Evolutionary conservation across 2,113 vertebrate genomes (phyloP).

Genomic region (Pristiophorus japonicus): DNA sequence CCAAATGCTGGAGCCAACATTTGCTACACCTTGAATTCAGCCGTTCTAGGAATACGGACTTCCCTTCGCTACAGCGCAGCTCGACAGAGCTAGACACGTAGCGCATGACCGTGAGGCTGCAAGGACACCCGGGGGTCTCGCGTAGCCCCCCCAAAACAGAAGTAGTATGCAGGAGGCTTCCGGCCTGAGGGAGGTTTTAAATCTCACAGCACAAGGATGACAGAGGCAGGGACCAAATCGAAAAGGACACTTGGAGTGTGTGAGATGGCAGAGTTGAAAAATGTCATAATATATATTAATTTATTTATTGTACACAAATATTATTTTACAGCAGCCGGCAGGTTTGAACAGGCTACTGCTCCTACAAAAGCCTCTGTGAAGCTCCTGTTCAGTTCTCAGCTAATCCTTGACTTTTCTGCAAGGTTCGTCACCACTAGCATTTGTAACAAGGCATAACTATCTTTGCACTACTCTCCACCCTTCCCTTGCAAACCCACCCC

Average conservation of each 20-base stretch:
- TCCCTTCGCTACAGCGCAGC: neutral
- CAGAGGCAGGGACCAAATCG: neutral
- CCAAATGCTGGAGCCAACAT: neutral
- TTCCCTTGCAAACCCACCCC: neutral
- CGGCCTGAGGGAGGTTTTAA: neutral
- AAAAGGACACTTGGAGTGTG: neutral
- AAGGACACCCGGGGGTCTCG: neutral
- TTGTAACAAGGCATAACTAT: neutral
- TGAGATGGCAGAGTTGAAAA: neutral
- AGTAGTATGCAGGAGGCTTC: neutral
- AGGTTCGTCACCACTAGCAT: neutral
- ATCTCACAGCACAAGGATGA: neutral
- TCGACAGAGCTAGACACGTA: neutral
- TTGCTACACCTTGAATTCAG: neutral
- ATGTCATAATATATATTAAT: neutral
- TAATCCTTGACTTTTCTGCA: neutral
- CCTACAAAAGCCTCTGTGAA: no score
- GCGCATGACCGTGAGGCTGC: neutral
- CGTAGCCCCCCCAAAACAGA: neutral
- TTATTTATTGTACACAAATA: neutral
- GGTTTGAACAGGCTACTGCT: neutral
- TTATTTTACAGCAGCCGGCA: neutral
- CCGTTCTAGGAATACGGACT: neutral
- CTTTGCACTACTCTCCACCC: neutral
- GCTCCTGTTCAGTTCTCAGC: neutral